Evolutionary conservation across 92 coral and sea anemone genomes (phyloP), one percentile per base, ranked within the genome.

Genomic region (Pocillopora grandis): DNA sequence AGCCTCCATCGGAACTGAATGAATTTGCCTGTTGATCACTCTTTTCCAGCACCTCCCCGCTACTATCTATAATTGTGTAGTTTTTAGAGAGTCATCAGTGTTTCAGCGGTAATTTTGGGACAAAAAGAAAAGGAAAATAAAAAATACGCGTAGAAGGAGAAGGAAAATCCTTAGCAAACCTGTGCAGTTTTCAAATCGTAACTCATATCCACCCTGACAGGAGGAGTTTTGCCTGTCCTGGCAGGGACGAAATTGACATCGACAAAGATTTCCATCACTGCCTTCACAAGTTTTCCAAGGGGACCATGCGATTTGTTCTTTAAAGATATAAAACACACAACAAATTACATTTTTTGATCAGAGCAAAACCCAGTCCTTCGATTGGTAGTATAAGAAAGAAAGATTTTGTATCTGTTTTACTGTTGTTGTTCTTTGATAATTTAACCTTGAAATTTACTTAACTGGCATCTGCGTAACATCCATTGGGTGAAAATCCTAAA

Each of bases 121-220:
- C 1, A 68, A 13, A 9, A 5, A 68, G 19, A 20, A 16, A 16
- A 70, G 17, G 56, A 15, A 49, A 36, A 36, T 33, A 2, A 35
- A 12, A 37, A 37, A 37, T 6, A 35, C 1, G 1, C 58, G 1
- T 33, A 52, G n/a, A 74, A 64, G 19, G 83, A 23, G 56, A 59
- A 58, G 67, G 19, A 9, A 36, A 78, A 27, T 7, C 36, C 60
- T 23, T 36, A 18, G 8, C 88, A 12, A 66, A 93, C 98, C 98
- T 90, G 98, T 95, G 73, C 98, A 95, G 81, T 95, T 88, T 27
- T 70, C 80, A 14, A 94, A 79, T 76, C 94, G 89, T 63, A 88
- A 66, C 23, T 90, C 88, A 42, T 57, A 65, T 37, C 96, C 98
- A 58, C 85, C 88, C 65, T 90, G 87, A 37, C 91, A 82, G 72